A percentile compares a stretch with the other conserved stretches of the same genome.
phyloP scores from a whole-genome alignment of 92 coral and sea anemone species.

The Zoanthus sociatus region DNA sequence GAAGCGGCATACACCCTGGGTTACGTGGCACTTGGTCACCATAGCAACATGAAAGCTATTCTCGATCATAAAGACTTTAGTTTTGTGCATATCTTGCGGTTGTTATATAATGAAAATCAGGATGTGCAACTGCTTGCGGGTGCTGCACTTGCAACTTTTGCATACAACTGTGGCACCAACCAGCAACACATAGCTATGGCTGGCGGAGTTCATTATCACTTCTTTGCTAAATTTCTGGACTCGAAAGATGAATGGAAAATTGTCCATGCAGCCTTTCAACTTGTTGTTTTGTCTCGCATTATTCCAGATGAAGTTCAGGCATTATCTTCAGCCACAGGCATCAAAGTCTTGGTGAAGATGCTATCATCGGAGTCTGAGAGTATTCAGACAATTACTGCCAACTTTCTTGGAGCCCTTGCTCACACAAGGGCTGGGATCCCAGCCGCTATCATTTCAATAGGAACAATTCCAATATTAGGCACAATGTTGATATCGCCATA shows the following conservation, averaged over 20 bases:
- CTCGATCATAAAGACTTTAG: conserved; percentile 82
- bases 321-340: conserved; percentile 87
- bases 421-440: conserved; percentile 99
- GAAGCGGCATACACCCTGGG: conserved; percentile 95
- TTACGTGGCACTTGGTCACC: conserved; percentile 93
- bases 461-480: conserved; percentile 81
- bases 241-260: conserved; percentile 75
- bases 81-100: conserved; percentile 77
- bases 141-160: conserved; percentile 88
- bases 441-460: conserved; percentile 93
- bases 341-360: conserved; percentile 80
- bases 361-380: conserved; percentile 81
- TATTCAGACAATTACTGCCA: conserved; percentile 84
- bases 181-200: conserved; percentile 89
- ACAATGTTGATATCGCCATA: conserved; percentile 81
- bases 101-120: conserved; percentile 80
- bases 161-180: conserved; percentile 89
- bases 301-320: conserved; percentile 97
- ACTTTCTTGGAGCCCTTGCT: conserved; percentile 93
- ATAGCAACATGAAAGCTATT: conserved; percentile 78
- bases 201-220: conserved; percentile 85
- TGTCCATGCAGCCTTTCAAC: conserved; percentile 91
- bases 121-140: conserved; percentile 87
- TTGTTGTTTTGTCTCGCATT: conserved; percentile 86
- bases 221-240: conserved; percentile 78